Base-by-base conservation (phyloP, 1,140 invertebrate species). In the Aricia agestis region DNA sequence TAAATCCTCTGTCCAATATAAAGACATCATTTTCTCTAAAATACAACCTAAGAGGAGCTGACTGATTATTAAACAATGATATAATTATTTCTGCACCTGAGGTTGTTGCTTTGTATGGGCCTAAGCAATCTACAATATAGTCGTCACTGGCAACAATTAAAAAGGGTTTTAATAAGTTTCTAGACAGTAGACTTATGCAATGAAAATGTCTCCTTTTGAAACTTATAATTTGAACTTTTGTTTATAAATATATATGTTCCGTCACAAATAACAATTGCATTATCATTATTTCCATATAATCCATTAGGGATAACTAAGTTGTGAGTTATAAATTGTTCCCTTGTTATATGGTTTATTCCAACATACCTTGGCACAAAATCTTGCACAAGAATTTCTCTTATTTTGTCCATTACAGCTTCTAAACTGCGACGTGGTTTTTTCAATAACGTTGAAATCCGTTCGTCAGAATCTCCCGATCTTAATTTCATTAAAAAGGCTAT, bases 191-290 rank as follows among this genome's bases (percentile, higher is more conserved):
- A 72, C 25, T 75, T 75, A 11, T 75, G 71, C 7, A 72, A 57
- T n/a, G 74, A 73, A 19, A 73, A 76, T 31, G 68, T 75, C 15
- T 75, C 25, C 63, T 75, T 75, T 72, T 75, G 74, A 66, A 70
- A 75, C n/a, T 52, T 57, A 41, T 75, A 72, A 25, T 75, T 75
- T 3, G 68, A 72, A 59, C 71, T 75, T 72, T 75, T 75, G 11
- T 73, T 36, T 15, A 71, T 70, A 68, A 70, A 74, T 18, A 71
- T 66, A 45, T 73, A 69, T 66, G 68, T 74, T 9, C 68, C 61
- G 66, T 70, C 68, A 41, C 66, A 70, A 66, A 75, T 75, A 45
- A 73, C n/a, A 69, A 73, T n/a, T n/a, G n/a, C n/a, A n/a, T n/a
- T n/a, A n/a, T n/a, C n/a, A n/a, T n/a, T n/a, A n/a, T n/a, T 65